Evolutionary conservation across 2,113 vertebrate genomes (phyloP).

Genomic region (Oryzias woworae): DNA sequence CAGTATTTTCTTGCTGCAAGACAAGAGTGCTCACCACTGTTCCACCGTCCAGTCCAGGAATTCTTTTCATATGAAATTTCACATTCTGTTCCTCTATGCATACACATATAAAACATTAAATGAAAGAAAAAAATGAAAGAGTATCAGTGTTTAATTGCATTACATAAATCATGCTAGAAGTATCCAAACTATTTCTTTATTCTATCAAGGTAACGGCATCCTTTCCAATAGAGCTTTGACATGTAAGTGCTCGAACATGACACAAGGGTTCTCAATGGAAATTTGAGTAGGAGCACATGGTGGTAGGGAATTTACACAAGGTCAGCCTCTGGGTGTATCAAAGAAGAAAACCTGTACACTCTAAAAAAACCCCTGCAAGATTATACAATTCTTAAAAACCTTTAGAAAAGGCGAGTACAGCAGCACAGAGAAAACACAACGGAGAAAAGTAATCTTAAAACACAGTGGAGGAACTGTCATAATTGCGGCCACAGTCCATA

Average conservation of each 20-base stretch:
- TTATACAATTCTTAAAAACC: neutral
- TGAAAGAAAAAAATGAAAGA: neutral
- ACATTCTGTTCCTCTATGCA: too few relatives aligned
- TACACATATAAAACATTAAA: neutral
- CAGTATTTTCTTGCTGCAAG: too few relatives aligned
- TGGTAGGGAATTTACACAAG: neutral
- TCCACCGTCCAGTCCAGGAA: too few relatives aligned
- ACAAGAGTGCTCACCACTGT: too few relatives aligned
- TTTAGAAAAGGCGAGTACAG: neutral
- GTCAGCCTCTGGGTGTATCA: neutral
- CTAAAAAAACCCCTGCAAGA: neutral
- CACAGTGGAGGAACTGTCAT: slow-evolving; percentile 1
- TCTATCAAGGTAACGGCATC: too few relatives aligned
- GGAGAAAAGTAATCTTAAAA: neutral
- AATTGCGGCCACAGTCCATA: neutral
- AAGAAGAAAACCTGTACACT: neutral
- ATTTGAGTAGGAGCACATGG: neutral
- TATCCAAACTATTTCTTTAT: too few relatives aligned
- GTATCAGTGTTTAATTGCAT: too few relatives aligned
- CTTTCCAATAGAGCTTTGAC: neutral
- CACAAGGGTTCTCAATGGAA: neutral
- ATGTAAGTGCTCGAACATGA: neutral
- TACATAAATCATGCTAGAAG: too few relatives aligned
- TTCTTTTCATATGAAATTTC: too few relatives aligned
- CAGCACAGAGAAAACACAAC: neutral